phyloP scores from a whole-genome alignment of 2,888 invertebrate species.

The Notodonta dromedarius region DNA sequence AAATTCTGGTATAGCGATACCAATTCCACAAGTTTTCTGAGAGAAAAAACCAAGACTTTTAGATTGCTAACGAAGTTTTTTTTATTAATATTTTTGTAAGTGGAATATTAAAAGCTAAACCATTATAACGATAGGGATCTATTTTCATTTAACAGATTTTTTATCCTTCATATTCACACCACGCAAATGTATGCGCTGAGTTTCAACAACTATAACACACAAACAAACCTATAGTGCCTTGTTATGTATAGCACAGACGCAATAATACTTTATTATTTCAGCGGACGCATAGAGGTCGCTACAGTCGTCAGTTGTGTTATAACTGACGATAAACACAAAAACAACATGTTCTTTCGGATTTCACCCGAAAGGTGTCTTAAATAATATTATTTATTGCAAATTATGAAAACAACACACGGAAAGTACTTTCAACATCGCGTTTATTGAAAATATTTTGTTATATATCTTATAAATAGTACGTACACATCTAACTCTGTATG shows the following conservation, averaged over 20 bases:
- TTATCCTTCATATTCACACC: too few relatives aligned
- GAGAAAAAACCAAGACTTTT: background rate
- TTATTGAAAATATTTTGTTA: too few relatives aligned
- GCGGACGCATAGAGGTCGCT: background rate
- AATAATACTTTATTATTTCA: background rate
- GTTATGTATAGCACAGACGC: background rate
- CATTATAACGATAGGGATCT: too few relatives aligned
- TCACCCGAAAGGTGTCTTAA: background rate
- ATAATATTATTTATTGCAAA: background rate
- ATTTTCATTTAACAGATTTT: too few relatives aligned
- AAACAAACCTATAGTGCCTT: background rate
- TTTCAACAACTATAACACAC: background rate
- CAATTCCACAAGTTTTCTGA: background rate
- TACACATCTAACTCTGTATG: too few relatives aligned
- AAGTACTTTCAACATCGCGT: too few relatives aligned
- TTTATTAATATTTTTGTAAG: background rate
- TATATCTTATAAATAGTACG: too few relatives aligned
- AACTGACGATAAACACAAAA: background rate
- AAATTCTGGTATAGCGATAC: slow-evolving; percentile 1
- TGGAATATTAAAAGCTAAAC: too few relatives aligned
- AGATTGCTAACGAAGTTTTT: background rate
- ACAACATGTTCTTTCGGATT: background rate
- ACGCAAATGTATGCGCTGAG: background rate
- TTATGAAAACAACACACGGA: background rate
- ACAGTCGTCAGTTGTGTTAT: background rate